Conservation (phyloP, 2,113 vertebrate genomes). For the Mus spicilegus region DNA sequence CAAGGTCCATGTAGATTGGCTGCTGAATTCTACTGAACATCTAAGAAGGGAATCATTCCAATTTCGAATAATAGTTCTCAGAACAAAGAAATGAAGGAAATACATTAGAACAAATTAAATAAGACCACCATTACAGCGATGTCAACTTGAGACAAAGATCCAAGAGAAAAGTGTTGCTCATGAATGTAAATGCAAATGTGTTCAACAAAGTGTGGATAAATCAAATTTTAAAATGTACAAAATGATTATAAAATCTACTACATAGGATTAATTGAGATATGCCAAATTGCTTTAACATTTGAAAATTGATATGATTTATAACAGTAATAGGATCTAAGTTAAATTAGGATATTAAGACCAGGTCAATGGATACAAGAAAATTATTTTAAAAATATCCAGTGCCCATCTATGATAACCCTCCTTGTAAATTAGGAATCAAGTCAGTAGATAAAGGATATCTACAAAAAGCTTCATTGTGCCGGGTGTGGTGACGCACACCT, state of each 20-base stretch:
- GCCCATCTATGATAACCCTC: not conserved
- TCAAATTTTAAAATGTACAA: not conserved
- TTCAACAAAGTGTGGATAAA: not conserved
- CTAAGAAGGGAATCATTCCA: not conserved
- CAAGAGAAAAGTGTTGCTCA: not conserved
- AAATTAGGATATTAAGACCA: not conserved
- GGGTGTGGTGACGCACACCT: no score
- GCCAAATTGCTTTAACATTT: not conserved
- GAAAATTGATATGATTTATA: not conserved
- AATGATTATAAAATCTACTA: not conserved
- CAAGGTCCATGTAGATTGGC: not conserved
- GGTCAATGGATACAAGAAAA: not conserved
- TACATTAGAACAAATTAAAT: not conserved
- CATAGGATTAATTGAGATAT: not conserved
- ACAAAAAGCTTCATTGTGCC: not conserved
- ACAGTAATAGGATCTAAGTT: not conserved
- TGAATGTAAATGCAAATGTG: no score
- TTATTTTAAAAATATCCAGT: not conserved
- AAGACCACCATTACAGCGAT: not conserved
- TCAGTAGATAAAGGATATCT: not conserved
- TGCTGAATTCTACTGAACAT: not conserved
- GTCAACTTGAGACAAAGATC: not conserved
- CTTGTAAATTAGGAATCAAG: not conserved
- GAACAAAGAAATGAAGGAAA: not conserved
- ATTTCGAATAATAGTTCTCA: not conserved